phyloP scores from a whole-genome alignment of 1,140 invertebrate species.

The Pissodes strobi region DNA sequence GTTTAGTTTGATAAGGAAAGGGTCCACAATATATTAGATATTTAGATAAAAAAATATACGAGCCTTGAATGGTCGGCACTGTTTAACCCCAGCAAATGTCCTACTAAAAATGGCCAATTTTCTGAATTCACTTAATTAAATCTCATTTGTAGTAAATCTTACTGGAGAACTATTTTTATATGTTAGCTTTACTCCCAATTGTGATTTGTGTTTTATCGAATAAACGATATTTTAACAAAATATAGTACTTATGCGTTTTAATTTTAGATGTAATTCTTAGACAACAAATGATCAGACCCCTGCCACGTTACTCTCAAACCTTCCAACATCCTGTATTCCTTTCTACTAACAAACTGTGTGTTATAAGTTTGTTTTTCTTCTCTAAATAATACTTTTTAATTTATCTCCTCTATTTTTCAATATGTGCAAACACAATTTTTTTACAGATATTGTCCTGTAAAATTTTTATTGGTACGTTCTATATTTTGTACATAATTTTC shows the following conservation, averaged over 20 bases:
- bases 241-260: neutral
- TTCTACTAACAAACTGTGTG: conserved; percentile 35
- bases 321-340: conserved; percentile 7
- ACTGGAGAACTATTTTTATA: conserved; percentile 21
- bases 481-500: conserved; percentile 3
- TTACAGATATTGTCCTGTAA: neutral
- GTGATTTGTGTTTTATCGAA: conserved; percentile 29
- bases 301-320: neutral
- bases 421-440: conserved; percentile 20
- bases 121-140: too few relatives aligned
- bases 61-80: too few relatives aligned
- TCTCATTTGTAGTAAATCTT: too few relatives aligned
- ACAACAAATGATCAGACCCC: neutral
- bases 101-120: too few relatives aligned
- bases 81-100: too few relatives aligned
- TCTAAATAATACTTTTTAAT: conserved; percentile 4
- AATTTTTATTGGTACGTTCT: neutral
- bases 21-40: neutral
- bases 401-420: conserved; percentile 4
- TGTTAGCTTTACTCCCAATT: conserved; percentile 8
- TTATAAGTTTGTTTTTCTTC: conserved; percentile 28
- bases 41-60: neutral
- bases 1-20: conserved; percentile 1
- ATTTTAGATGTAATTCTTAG: too few relatives aligned
- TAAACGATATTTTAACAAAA: conserved; percentile 16